A percentile compares a stretch with the other conserved stretches of the same genome.
These are phyloP conservation scores for Lonchura striata DNA, from an alignment of 2,113 vertebrate species.

Conservation along the genomic window DNA sequence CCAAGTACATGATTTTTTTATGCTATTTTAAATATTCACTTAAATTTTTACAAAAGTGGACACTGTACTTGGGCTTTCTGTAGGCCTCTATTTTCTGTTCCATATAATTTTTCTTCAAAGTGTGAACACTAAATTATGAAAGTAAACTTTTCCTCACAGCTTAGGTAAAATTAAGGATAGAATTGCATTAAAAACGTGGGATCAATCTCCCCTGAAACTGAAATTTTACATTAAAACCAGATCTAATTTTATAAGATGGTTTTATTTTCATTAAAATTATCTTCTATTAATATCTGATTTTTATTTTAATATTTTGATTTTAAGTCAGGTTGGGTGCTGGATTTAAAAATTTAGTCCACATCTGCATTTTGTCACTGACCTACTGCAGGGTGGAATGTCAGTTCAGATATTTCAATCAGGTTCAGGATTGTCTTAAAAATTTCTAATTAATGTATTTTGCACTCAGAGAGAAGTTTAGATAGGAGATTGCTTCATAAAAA, in stretches of 20 bases:
- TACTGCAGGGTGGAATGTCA: not conserved
- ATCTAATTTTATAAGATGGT: not conserved
- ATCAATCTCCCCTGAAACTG: not conserved
- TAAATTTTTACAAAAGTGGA: not conserved
- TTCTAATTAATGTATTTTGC: not conserved
- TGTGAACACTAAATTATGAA: not conserved
- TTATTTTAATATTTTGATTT: not conserved
- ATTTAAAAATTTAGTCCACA: not conserved
- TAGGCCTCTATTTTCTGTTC: not conserved
- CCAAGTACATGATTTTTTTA: not conserved
- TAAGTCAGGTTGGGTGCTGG: not conserved
- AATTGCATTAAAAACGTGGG: not conserved
- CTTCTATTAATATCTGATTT: not conserved
- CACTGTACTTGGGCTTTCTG: not conserved
- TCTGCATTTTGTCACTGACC: not conserved
- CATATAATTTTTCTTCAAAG: not conserved
- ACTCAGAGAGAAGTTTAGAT: not conserved
- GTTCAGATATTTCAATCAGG: slow-evolving; percentile 5
- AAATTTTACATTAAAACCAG: not conserved
- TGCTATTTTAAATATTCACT: not conserved
- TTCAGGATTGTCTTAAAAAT: slow-evolving; percentile 14
- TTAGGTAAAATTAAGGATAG: not conserved
- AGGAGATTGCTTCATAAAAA: not conserved
- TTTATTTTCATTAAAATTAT: not conserved
- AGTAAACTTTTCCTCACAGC: not conserved